Evolutionary conservation across 2,113 vertebrate species (phyloP), one percentile per base, ranked within the genome.

Genomic region (Synchiropus splendidus): DNA sequence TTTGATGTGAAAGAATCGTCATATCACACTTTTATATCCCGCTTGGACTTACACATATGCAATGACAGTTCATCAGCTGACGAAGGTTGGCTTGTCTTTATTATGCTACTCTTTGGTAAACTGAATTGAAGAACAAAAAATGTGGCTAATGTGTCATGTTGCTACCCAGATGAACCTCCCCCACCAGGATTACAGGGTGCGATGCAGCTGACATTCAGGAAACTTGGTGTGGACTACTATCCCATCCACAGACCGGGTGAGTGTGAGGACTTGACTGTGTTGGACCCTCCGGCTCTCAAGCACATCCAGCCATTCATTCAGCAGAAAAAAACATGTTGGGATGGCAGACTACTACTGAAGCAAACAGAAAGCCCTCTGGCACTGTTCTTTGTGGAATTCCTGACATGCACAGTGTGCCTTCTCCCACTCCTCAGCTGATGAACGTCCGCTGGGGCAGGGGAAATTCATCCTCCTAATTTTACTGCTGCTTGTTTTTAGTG

Each of bases 11-110:
- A 93, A 39, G 95, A 99, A 57, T 90, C 92, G 1, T 99, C 95
- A 0, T 99, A 97, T 73, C 95, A 99, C 77, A 89, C 91, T n/a
- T 88, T 92, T 53, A 92, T 98, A 74, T 97, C 94, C 8, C 92
- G 89, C 49, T 74, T 99, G 71, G 95, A 99, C 66, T 83, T 99
- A 74, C 95, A 99, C 51, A 79, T 98, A 67, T 99, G 95, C 32
- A 94, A 94, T 3, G 95, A 98, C 74, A 92, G 89, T 61, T 88
- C 88, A 39, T 48, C 85, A n/a, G 41, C 66, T 36, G 87, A 92
- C 59, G 53, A 90, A 75, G 92, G 94, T 97, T 6, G 43, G 21
- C n/a, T n/a, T n/a, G n/a, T n/a, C n/a, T n/a, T n/a, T n/a, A n/a
- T n/a, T n/a, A n/a, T n/a, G n/a, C 21, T 8, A 27, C 21, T 27